Conservation (phyloP, 2,888 invertebrate species). For the Zhuqinia jingwanae region DNA sequence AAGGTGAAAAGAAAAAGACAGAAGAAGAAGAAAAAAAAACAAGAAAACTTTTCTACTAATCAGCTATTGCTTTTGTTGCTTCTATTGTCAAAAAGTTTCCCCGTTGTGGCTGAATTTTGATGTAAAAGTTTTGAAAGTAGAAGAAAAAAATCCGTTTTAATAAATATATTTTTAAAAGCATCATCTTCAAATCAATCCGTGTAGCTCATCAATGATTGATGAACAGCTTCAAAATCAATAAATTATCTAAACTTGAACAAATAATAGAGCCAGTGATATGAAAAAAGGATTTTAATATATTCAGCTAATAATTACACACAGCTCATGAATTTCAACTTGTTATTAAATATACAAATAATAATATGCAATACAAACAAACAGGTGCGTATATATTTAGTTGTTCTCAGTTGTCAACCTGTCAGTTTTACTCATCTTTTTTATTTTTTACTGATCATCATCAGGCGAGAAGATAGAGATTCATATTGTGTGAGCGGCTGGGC, state of each 20-base stretch:
- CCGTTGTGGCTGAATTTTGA: too few relatives aligned
- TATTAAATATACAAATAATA: too few relatives aligned
- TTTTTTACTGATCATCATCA: constrained; percentile 14
- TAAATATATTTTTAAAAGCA: too few relatives aligned
- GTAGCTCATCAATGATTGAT: background rate
- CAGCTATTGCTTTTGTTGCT: background rate
- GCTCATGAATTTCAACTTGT: background rate
- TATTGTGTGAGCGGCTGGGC: background rate
- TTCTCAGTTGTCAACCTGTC: constrained; percentile 43
- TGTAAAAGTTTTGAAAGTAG: too few relatives aligned
- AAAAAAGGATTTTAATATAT: constrained; percentile 21
- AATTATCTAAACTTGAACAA: background rate
- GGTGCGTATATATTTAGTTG: background rate
- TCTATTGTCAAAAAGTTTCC: too few relatives aligned
- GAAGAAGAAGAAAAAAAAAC: background rate
- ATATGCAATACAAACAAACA: too few relatives aligned
- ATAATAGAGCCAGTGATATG: background rate
- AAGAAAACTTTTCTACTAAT: constrained; percentile 24
- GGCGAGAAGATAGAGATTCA: background rate
- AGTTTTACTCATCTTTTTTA: constrained; percentile 36
- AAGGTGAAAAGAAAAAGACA: constrained; percentile 7
- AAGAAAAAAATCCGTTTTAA: too few relatives aligned
- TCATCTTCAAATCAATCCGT: background rate
- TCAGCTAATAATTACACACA: background rate
- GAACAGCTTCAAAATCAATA: background rate